Evolutionary conservation across 2,797 vertebrate species (phyloP), one percentile per base, ranked within the genome.

Genomic region (Fundulus diaphanus): DNA sequence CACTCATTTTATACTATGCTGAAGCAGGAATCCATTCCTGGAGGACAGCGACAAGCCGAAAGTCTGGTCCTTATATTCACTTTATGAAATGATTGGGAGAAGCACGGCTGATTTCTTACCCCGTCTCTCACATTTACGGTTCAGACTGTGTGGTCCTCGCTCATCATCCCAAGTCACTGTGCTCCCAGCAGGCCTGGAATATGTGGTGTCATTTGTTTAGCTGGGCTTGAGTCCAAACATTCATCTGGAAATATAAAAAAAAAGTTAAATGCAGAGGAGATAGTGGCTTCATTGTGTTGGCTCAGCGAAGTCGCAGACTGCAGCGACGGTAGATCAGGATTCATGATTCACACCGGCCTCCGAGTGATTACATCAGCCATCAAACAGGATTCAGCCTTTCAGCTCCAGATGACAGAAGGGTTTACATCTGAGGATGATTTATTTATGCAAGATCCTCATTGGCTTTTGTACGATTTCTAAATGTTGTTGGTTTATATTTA

Each of bases 331-430:
- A 81, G 77, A 76, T 73, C 70, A 77, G 78, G 59, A 83, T 77
- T 79, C 86, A 78, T 90, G 80, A 88, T 82, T 89, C 75, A 86
- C 75, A 82, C 80, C 68, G 83, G 85, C 76, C 18, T 54, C 49
- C 7, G 86, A 52, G 78, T 77, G 80, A 90, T 91, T 90, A 87
- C 80, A 88, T 87, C 87, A 82, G 46, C 79, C 78, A 86, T 90
- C 88, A 90, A 66, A 72, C 82, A 78, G 73, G 84, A 85, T 74
- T 87, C 82, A 88, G 85, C 56, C 79, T 84, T 76, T 88, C 77
- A 72, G 82, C 74, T 76, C 75, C n/a, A 22, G 16, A 76, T 85
- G 84, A 90, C 81, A 80, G 87, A 87, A 66, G 44, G 68, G 87
- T 85, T 66, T 83, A 87, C 79, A 83, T 83, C 79, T 70, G n/a